Base-by-base conservation (phyloP, 2,113 vertebrate species). In the Proterorhinus semilunaris region DNA sequence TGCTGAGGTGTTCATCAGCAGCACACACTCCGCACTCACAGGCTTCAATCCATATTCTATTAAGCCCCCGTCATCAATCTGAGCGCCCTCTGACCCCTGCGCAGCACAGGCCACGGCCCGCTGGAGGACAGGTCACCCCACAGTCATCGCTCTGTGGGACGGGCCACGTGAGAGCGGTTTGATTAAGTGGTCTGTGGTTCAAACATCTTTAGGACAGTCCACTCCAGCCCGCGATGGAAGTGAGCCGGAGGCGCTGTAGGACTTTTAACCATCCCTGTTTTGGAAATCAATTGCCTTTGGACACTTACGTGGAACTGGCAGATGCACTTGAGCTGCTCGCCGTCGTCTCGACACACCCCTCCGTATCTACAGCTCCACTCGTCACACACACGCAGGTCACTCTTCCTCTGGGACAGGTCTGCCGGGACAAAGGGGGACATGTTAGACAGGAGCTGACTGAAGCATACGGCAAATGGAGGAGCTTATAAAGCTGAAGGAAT, bases 241-340 rank as follows among this genome's bases (percentile, higher is more conserved):
- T 36, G 27, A 27, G n/a, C n/a, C n/a, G n/a, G n/a, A n/a, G n/a
- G 27, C 27, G 27, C 27, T 36, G 27, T 36, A 36, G 27, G 27
- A 36, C 27, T 36, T 27, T 27, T 27, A 27, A 27, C 27, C 1
- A 27, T 27, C 27, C 3, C 27, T 27, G 3, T 27, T 27, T 27
- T 27, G 27, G 1, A 27, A 1, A 27, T 27, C 1, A 3, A 27
- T 27, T 27, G 27, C 27, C 27, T 27, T 36, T 36, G 27, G 27
- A 44, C 13, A n/a, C 48, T 85, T 89, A 98, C 96, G 94, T 98
- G 95, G 84, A 97, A 98, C 51, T 96, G 95, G 86, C 96, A 98
- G 13, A 93, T 93, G 82, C 96, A 98, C 80, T 95, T 96, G 87
- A 96, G 89, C 81, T 92, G 93, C n/a, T 95, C 93, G 0, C 94